Evolutionary conservation across 2,797 vertebrate species (phyloP).

Genomic region (Chiroxiphia lanceolata): DNA sequence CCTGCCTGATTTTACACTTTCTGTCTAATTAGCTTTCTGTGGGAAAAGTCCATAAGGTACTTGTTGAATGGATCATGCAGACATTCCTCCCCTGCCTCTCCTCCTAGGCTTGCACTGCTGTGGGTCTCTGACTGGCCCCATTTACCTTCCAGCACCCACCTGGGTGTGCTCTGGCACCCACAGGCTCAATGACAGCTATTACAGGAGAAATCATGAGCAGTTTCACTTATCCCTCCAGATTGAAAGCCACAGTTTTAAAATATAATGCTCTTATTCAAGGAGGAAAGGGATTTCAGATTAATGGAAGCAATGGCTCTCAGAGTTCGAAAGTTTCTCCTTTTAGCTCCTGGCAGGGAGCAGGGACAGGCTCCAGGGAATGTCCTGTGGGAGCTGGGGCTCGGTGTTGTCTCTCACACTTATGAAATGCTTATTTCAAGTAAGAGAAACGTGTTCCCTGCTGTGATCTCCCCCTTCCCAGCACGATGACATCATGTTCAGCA

Average conservation of each 20-base stretch:
- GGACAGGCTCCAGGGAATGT: neutral
- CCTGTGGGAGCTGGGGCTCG: neutral
- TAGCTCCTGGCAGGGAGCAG: neutral
- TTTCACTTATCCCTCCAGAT: neutral
- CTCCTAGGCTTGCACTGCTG: rapidly evolving
- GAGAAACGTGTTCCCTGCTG: neutral
- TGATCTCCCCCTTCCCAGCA: constrained; percentile 69
- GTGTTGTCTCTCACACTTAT: neutral
- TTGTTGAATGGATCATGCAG: neutral
- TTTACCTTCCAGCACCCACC: neutral
- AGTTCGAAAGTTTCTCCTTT: neutral
- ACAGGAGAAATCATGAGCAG: neutral
- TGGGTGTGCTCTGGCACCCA: neutral
- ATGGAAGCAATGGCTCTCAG: neutral
- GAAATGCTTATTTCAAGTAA: neutral
- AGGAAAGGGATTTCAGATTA: neutral
- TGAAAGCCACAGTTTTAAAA: neutral
- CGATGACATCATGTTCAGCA: constrained; percentile 83
- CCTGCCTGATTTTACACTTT: neutral
- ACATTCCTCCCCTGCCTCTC: neutral
- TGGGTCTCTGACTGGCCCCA: neutral
- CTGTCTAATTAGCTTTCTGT: neutral
- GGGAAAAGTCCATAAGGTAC: neutral
- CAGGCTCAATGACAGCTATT: neutral
- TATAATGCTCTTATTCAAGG: neutral